These are phyloP conservation scores for Sapayoa aenigma DNA, from an alignment of 2,113 vertebrate species.

Conservation along the genomic window DNA sequence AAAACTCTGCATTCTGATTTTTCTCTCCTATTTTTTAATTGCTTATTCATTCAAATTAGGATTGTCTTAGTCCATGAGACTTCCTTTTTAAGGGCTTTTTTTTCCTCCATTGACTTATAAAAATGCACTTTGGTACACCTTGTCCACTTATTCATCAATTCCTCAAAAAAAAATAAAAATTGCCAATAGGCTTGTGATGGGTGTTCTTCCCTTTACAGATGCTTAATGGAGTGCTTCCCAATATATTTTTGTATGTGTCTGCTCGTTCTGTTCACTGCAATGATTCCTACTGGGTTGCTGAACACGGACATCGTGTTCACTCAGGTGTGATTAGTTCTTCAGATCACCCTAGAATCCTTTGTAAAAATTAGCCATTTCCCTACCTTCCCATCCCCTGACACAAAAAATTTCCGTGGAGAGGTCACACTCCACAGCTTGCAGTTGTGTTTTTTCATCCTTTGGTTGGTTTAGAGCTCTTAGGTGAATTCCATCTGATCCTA, in stretches of 20 bases:
- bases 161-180: background rate
- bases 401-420: background rate
- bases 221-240: background rate
- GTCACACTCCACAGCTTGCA: rapidly evolving
- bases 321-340: background rate
- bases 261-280: background rate
- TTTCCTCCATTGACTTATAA: background rate
- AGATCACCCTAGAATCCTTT: background rate
- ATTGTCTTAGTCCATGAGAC: background rate
- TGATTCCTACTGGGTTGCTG: background rate
- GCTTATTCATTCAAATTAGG: background rate
- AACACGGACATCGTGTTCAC: background rate
- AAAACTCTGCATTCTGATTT: background rate
- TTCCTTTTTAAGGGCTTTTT: background rate
- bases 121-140: background rate
- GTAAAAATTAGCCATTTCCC: background rate
- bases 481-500: background rate
- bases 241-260: background rate
- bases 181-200: background rate
- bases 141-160: background rate
- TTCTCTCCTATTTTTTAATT: background rate
- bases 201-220: background rate
- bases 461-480: background rate
- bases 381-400: background rate
- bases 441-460: background rate